Evolutionary conservation across 2,113 vertebrate species (phyloP).

Genomic region (Marmota flaviventris): DNA sequence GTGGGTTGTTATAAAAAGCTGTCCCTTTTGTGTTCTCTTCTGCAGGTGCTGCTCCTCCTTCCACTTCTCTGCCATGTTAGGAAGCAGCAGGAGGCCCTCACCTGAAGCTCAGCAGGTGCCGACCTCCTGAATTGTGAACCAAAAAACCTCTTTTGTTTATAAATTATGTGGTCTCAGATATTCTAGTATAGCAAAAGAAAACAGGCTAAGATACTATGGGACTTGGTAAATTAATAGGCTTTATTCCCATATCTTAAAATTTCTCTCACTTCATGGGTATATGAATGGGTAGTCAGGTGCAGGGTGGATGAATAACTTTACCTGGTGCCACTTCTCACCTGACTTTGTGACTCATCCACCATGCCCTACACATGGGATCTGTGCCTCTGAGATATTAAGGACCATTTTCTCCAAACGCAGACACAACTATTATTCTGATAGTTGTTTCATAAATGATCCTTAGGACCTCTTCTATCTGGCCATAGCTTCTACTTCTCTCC

Average conservation of each 20-base stretch:
- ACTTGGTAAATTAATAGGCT: neutral
- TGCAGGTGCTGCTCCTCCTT: neutral
- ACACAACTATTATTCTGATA: neutral
- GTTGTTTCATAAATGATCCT: neutral
- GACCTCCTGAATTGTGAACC: neutral
- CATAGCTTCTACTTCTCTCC: neutral
- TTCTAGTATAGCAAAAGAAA: neutral
- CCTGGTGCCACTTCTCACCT: neutral
- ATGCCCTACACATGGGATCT: neutral
- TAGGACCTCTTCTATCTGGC: neutral
- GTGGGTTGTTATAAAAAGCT: neutral
- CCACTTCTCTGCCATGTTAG: neutral
- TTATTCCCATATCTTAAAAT: conserved; percentile 27
- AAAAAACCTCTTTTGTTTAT: neutral
- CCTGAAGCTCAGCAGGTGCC: neutral
- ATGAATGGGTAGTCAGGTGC: neutral
- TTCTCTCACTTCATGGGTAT: neutral
- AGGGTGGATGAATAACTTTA: conserved; percentile 32
- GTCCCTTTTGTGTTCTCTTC: neutral
- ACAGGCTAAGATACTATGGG: neutral
- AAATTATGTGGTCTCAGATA: neutral
- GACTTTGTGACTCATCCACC: neutral
- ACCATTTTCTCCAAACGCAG: neutral
- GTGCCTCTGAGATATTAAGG: neutral
- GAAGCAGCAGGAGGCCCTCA: neutral